phyloP scores from a whole-genome alignment of 1,140 invertebrate genomes.

The Lamellibrachia luymesi region DNA sequence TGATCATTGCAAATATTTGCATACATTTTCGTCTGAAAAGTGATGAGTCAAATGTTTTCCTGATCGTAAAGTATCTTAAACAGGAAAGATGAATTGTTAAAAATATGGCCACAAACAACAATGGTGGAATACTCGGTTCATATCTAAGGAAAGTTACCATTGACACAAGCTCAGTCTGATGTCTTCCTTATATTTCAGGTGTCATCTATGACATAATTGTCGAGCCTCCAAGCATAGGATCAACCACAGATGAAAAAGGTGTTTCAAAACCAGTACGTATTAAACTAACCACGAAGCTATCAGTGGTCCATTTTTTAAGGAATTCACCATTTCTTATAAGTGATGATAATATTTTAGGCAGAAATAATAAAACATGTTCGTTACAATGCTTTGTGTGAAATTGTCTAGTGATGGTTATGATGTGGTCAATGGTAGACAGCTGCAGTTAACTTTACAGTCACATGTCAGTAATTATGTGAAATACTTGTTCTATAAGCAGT shows the following conservation, averaged over 20 bases:
- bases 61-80: too few species aligned
- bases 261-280: constrained; percentile 75
- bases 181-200: constrained; percentile 62
- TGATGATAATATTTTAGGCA: background rate
- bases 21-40: too few species aligned
- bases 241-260: constrained; percentile 94
- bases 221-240: constrained; percentile 95
- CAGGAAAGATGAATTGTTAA: too few species aligned
- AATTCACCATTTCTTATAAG: too few species aligned
- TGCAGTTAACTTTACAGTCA: too few species aligned
- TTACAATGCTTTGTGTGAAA: background rate
- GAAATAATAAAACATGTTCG: background rate
- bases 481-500: background rate
- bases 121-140: too few species aligned
- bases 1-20: too few species aligned
- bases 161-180: background rate
- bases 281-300: background rate
- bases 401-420: too few species aligned
- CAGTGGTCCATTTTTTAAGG: background rate
- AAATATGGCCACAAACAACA: too few species aligned
- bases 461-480: too few species aligned
- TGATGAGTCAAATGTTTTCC: too few species aligned
- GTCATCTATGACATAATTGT: constrained; percentile 99
- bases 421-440: too few species aligned
- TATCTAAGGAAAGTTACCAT: background rate